Percentiles rank a stretch among this genome's conserved stretches.
These are phyloP conservation scores for Coregonus sp. DNA, from an alignment of 2,797 vertebrate species.

Conservation along the genomic window DNA sequence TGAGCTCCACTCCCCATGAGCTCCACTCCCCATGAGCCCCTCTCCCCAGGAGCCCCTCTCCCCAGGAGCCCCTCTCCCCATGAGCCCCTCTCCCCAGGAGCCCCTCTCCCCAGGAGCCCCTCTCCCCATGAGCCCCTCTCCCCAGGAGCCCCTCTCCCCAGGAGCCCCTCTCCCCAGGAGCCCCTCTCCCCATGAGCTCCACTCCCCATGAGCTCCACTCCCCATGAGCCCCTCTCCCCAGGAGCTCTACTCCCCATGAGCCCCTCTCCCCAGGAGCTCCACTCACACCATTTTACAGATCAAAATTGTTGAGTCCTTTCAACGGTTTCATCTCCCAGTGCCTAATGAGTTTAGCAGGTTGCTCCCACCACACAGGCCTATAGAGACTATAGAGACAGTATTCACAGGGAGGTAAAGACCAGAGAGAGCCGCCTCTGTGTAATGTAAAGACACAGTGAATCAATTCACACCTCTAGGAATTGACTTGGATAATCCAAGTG, in stretches of 20 bases:
- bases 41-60: too few species aligned
- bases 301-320: slow-evolving; percentile 51
- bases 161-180: too few species aligned
- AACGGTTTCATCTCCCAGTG: slow-evolving; percentile 41
- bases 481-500: background rate
- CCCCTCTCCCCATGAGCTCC: too few species aligned
- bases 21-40: too few species aligned
- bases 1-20: too few species aligned
- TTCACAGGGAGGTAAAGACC: background rate
- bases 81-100: too few species aligned
- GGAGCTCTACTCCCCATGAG: background rate
- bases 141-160: too few species aligned
- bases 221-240: too few species aligned
- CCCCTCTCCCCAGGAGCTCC: slow-evolving; percentile 41
- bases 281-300: slow-evolving; percentile 56
- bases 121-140: too few species aligned
- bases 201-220: too few species aligned
- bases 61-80: too few species aligned
- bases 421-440: background rate
- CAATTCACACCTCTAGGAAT: background rate
- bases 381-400: background rate
- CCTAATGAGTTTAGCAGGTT: slow-evolving; percentile 59
- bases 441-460: background rate
- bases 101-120: too few species aligned
- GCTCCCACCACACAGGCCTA: slow-evolving; percentile 31